Percentiles rank a stretch among this genome's conserved stretches.
Conservation (phyloP, 2,888 invertebrate genomes). For the Boloria euphrosyne region DNA sequence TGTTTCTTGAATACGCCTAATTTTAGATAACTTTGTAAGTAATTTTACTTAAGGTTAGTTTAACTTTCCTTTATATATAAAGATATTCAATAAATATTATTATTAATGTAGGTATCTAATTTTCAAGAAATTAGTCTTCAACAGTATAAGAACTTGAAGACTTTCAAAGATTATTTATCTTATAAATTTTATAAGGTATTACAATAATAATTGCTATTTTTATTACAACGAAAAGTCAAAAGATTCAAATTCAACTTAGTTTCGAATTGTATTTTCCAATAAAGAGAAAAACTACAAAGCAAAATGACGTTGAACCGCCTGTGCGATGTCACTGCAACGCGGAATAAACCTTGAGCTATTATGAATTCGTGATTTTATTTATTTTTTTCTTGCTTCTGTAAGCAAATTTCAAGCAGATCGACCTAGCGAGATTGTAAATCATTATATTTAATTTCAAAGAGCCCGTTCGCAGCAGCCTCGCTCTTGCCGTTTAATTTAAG, state of each 20-base stretch:
- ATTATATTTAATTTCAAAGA: slow-evolving; percentile 33
- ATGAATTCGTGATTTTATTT: not conserved
- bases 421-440: slow-evolving; percentile 10
- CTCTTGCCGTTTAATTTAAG: slow-evolving; percentile 31
- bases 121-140: too few species aligned
- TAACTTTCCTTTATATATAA: too few species aligned
- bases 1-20: slow-evolving; percentile 9
- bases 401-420: slow-evolving; percentile 2
- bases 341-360: not conserved
- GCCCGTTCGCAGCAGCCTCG: slow-evolving; percentile 16
- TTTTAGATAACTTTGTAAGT: slow-evolving; percentile 1
- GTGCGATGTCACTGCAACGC: not conserved
- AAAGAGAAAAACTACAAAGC: not conserved
- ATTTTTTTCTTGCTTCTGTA: not conserved
- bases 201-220: too few species aligned
- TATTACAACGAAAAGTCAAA: too few species aligned
- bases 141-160: too few species aligned
- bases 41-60: not conserved
- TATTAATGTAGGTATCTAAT: too few species aligned
- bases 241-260: too few species aligned
- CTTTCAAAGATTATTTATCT: too few species aligned
- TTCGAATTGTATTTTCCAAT: too few species aligned
- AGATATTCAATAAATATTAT: too few species aligned
- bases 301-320: not conserved
- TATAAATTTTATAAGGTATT: too few species aligned